Conservation (phyloP, 2,888 invertebrate genomes). For the Lasioglossum leucozonium region DNA sequence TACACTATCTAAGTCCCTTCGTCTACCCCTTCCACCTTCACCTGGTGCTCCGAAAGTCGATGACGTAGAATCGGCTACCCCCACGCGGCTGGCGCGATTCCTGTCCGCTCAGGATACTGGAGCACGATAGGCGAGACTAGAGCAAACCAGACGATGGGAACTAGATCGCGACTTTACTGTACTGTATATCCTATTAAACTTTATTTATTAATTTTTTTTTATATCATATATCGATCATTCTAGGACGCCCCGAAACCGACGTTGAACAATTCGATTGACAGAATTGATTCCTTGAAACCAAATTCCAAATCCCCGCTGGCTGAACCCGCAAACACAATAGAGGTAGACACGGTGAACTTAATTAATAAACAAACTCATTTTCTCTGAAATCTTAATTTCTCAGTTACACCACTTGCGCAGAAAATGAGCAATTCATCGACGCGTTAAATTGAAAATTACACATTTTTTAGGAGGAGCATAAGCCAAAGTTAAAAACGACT, state of each 20-base stretch:
- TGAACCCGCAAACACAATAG: slow-evolving; percentile 11
- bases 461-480: slow-evolving; percentile 62
- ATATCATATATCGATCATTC: slow-evolving; percentile 10
- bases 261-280: slow-evolving; percentile 11
- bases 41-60: too few species aligned
- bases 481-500: slow-evolving; percentile 48
- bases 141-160: too few species aligned
- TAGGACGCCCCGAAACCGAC: slow-evolving; percentile 42
- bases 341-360: slow-evolving; percentile 34
- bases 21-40: too few species aligned
- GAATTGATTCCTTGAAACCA: slow-evolving; percentile 7
- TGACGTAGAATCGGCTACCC: too few species aligned
- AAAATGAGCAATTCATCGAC: background rate
- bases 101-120: too few species aligned
- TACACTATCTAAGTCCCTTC: too few species aligned
- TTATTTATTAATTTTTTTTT: slow-evolving; percentile 2
- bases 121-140: too few species aligned
- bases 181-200: too few species aligned
- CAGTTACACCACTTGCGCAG: background rate
- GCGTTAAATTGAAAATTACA: background rate
- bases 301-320: slow-evolving; percentile 13
- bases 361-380: background rate
- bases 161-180: too few species aligned
- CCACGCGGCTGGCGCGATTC: too few species aligned
- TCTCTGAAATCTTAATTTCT: background rate